Percentiles rank a stretch among this genome's conserved stretches.
Evolutionary conservation across 2,888 invertebrate genomes (phyloP).

Genomic region (Coremacera marginata): DNA sequence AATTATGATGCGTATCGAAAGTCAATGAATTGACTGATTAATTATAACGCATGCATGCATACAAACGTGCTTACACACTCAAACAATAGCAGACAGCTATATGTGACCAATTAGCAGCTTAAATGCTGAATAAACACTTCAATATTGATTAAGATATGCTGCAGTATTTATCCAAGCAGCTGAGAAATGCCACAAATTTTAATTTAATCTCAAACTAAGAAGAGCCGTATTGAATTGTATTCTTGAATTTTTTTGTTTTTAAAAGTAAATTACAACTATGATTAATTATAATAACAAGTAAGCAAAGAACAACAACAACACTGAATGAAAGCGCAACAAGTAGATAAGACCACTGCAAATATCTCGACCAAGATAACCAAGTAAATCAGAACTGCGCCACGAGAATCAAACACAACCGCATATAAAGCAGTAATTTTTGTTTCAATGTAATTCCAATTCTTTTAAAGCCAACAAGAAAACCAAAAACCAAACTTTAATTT

Average conservation of each 20-base stretch:
- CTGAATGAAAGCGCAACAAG: not conserved
- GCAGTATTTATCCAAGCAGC: not conserved
- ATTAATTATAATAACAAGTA: too few relatives aligned
- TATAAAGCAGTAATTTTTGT: not conserved
- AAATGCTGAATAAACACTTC: constrained; percentile 7
- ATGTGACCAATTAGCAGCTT: not conserved
- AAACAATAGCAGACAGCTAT: not conserved
- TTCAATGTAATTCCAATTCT: too few relatives aligned
- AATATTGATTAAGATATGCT: not conserved
- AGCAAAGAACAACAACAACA: not conserved
- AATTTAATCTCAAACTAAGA: not conserved
- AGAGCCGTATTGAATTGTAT: not conserved
- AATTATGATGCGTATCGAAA: not conserved
- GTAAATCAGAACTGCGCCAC: not conserved
- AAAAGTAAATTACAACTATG: too few relatives aligned
- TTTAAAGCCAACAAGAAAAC: too few relatives aligned
- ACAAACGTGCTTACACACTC: not conserved
- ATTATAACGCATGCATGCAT: not conserved
- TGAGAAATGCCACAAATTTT: not conserved
- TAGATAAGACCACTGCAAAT: too few relatives aligned
- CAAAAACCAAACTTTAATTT: too few relatives aligned
- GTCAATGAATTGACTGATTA: not conserved
- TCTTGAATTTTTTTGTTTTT: too few relatives aligned
- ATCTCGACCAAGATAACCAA: not conserved
- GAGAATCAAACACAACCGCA: not conserved